Base-by-base conservation (phyloP, 2,113 vertebrate genomes). In the Mormoops blainvillei region DNA sequence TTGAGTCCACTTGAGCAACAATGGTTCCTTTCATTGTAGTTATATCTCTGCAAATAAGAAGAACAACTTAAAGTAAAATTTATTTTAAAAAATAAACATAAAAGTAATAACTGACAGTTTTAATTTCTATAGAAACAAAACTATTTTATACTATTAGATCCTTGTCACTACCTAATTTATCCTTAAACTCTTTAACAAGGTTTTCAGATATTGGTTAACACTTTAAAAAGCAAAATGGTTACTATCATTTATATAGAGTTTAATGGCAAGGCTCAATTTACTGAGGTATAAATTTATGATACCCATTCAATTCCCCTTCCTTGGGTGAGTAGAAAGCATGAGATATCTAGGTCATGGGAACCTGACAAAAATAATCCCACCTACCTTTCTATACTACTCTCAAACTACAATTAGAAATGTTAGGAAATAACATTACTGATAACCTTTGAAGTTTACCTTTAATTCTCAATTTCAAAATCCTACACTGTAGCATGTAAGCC, bases 21-120 rank as follows among this genome's bases (percentile, higher is more conserved):
- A 99, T 99, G 92, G 99, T 99, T 78, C 99, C 99, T 98, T 99
- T 99, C 99, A 99, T 99, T 98, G 99, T 99, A 89, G 99, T 99
- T 98, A 99, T 99, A 98, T 99, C 99, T 98, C 99, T 99, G 98
- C 95, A 99, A 91, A 94, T 4, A 97, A 96, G 92, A 92, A 33
- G 14, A 61, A 81, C 9, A 74, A 89, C 16, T 94, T 71, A 67
- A 94, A 93, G 52, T 65, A 36, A 97, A 74, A 89, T 78, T 4
- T 45, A 94, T 20, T 94, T 36, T 63, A 83, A 28, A 94, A 73
- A 81, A 58, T n/a, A 0, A 4, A 97, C 80, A 18, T 0, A 68
- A 91, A 24, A 87, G 1, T 33, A 77, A 4, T 54, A 90, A 76
- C 26, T 82, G 31, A 65, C 4, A 86, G 41, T 95, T 89, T 96